These are phyloP conservation scores for Ceyx erithaca DNA, from an alignment of 2,797 vertebrate genomes.

Conservation along the genomic window DNA sequence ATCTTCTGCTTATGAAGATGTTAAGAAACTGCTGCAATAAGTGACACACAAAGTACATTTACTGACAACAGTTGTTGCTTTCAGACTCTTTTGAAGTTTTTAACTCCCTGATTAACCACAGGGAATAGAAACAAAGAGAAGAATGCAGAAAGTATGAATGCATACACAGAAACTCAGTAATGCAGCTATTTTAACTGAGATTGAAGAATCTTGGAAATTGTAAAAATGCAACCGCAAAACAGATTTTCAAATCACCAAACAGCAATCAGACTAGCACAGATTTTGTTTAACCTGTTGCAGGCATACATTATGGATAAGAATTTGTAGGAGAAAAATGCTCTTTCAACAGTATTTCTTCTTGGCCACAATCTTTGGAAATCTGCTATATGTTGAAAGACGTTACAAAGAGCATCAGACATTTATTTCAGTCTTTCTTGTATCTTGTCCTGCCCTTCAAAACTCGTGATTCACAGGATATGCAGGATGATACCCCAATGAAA, in stretches of 20 bases:
- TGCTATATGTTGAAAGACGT: rapidly evolving
- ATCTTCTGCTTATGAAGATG: background rate
- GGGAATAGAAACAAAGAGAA: background rate
- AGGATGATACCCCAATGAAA: background rate
- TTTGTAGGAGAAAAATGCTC: background rate
- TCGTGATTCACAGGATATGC: background rate
- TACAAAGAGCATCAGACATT: background rate
- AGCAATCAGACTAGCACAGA: background rate
- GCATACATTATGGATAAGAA: background rate
- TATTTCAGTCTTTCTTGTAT: background rate
- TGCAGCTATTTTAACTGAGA: background rate
- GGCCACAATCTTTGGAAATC: background rate
- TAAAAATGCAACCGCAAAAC: background rate
- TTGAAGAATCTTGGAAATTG: background rate
- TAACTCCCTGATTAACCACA: background rate
- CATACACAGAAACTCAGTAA: background rate
- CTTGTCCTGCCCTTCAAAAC: background rate
- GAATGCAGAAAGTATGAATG: background rate
- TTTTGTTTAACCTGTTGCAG: background rate
- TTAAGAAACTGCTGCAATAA: background rate
- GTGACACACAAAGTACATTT: background rate
- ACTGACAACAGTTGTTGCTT: background rate
- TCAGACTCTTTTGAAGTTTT: background rate
- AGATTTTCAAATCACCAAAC: background rate
- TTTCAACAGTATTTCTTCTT: background rate